Conservation (phyloP, 2,888 invertebrate genomes). For the Megaustenia siamemsis region DNA sequence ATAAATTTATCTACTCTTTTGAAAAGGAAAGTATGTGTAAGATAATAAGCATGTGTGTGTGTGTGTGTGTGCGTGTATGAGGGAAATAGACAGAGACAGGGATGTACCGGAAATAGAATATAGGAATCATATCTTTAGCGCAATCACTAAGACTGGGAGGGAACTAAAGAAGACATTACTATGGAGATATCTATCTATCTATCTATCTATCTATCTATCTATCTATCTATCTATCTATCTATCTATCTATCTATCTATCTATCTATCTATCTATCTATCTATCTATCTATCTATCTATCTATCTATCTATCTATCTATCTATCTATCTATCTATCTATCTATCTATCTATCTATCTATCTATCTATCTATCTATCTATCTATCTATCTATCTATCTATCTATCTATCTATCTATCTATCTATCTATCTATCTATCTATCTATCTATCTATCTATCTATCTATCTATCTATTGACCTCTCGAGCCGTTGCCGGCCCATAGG, state of each 20-base stretch:
- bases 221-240: constrained; percentile 2
- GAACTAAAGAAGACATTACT: too few species aligned
- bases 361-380: constrained; percentile 9
- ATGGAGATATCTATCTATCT: too few species aligned
- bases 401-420: constrained; percentile 22
- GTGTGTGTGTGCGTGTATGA: too few species aligned
- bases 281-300: background rate
- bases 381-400: constrained; percentile 9
- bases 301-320: constrained; percentile 6
- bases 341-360: constrained; percentile 9
- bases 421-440: constrained; percentile 15
- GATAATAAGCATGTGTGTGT: too few species aligned
- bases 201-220: constrained; percentile 9
- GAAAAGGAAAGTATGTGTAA: too few species aligned
- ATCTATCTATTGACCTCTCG: too few species aligned
- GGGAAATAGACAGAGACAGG: too few species aligned
- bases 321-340: constrained; percentile 9
- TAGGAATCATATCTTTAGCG: too few species aligned
- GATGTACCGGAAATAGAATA: too few species aligned
- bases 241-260: background rate
- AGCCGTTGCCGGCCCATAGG: too few species aligned
- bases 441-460: constrained; percentile 16
- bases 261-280: background rate
- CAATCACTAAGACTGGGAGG: too few species aligned
- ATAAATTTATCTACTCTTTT: too few species aligned